Base-by-base conservation (phyloP, 2,113 vertebrate genomes). In the Glaucomys volans region DNA sequence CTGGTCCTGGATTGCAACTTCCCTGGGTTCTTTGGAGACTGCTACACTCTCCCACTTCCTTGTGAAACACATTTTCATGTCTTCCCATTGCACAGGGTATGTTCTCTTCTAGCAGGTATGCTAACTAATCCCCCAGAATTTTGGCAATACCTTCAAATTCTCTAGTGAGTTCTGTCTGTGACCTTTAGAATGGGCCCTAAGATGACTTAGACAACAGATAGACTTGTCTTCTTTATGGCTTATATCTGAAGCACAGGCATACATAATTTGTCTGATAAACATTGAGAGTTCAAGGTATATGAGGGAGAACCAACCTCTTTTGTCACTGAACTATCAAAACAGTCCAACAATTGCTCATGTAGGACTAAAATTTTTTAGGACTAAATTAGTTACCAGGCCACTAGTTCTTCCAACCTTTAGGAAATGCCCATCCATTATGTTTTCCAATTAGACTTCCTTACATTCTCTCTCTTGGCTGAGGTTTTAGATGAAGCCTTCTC, bases 31-130 rank as follows among this genome's bases (percentile, higher is more conserved):
- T 91, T 32, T 69, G 22, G 66, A 75, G 66, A 50, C 26, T 18
- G 7, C 0, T 0, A 66, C 10, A 50, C 18, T 57, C 17, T 8
- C 4, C 17, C 59, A 13, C 7, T 3, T 77, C 42, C 1, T 16
- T 22, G 6, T 5, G 64, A 57, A 14, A 59, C 0, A 22, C 2
- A 26, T 71, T 90, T 76, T 32, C 16, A 32, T 24, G 6, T 62
- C 30, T 54, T 74, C 3, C 44, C n/a, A 18, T 57, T 24, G 81
- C 6, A 12, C 4, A 90, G 40, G 74, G 12, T 26, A 83, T 28
- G 18, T 42, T 62, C n/a, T 80, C 22, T 52, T 62, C 18, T n/a
- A 12, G 1, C 28, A 71, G 42, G 22, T 28, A 54, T 83, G 62
- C 9, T 82, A 83, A 2, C 0, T 10, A 79, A n/a, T 57, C n/a